Evolutionary conservation across 2,113 vertebrate species (phyloP), one percentile per base, ranked within the genome.

Genomic region (Melanerpes formicivorus): DNA sequence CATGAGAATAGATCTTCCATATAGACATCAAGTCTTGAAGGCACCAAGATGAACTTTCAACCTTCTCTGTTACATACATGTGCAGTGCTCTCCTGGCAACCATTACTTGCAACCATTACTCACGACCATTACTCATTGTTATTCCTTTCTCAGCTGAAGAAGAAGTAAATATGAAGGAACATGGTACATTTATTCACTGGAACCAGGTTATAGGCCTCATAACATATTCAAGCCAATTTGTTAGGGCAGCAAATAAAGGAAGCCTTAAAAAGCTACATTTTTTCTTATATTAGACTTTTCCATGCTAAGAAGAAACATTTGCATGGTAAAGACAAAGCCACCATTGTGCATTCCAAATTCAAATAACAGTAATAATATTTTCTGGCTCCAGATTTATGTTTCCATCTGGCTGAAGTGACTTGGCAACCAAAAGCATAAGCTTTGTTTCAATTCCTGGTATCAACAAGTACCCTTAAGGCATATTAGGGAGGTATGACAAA

Each of bases 391-490:
- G 79, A 96, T 95, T 93, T 83, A 50, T 91, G 84, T 96, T 96
- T 96, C 96, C 96, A 96, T 95, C 94, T 95, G 95, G 95, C 91
- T 96, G 96, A 95, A 96, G 93, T 96, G 91, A 96, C 94, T 96
- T 96, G 96, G 96, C 96, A 96, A 96, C 91, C 94, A 5, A 87
- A 96, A 96, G 95, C 95, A 96, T 95, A 96, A 95, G 96, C 91
- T 96, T 96, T 96, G 94, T 96, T 96, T 96, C 96, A 96, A 92
- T 96, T 94, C 94, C 85, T 96, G 91, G 91, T 96, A 96, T 95
- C 95, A 96, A 96, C 96, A 96, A 96, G 93, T 96, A 93, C 94
- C 96, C 95, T 96, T 90, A 96, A 96, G 95, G 96, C 96, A 96
- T 96, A 95, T 96, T 96, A 96, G 95, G 89, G 94, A 96, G 93